Base-by-base conservation (phyloP, 2,113 vertebrate species). In the Strix uralensis region DNA sequence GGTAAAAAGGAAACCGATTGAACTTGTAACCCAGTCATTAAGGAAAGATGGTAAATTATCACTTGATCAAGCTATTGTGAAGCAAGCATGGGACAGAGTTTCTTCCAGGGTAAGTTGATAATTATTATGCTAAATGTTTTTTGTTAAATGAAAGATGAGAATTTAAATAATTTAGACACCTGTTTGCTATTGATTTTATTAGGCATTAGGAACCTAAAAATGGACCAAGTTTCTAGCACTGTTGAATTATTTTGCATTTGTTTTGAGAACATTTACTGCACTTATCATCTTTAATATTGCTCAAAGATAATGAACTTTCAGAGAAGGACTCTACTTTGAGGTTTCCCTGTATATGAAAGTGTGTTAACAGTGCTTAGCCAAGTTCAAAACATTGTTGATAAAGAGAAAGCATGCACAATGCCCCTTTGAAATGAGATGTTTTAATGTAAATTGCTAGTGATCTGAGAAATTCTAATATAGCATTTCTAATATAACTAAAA, bases 61-160 rank as follows among this genome's bases (percentile, higher is more conserved):
- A 5, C 99, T 99, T 96, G 99, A 99, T 91, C 99, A 99, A 97
- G 99, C 99, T 3, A 96, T 99, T 92, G 98, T 99, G 86, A 99
- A 99, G 90, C 99, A 99, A 95, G 98, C 98, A 14, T 99, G 99
- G 99, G 99, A 99, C 20, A 98, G 99, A 83, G 97, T 99, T 86
- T 98, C 99, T 85, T 98, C 98, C 84, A 98, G 99, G 98, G 99
- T 99, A 97, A 97, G 98, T 96, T 78, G 34, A 87, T 94, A 89
- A 61, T 52, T 36, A 46, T 40, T 78, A 9, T 59, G 27, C 29
- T 83, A 1, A 44, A 1, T 47, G 11, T n/a, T 34, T 77, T 84
- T 63, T 74, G 29, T 79, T 81, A 86, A 81, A 63, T 51, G 13
- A 54, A 73, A 5, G 4, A 20, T 83, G 8, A 46, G 10, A 58